Percentiles rank a stretch among this genome's conserved stretches.
phyloP scores from a whole-genome alignment of 2,888 invertebrate species.

The Brenthis hecate region DNA sequence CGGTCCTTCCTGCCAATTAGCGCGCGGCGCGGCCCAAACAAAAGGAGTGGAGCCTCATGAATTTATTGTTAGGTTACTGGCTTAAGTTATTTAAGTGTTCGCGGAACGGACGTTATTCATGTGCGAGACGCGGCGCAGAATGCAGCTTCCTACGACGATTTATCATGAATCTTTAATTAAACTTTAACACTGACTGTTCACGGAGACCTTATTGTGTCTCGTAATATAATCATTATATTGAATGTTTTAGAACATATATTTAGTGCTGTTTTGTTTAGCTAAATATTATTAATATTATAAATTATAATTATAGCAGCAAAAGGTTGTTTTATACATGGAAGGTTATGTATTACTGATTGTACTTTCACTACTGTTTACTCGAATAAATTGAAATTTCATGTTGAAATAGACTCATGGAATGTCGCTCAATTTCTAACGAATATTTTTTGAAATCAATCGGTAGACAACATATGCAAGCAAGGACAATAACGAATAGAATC shows the following conservation, averaged over 20 bases:
- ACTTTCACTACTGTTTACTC: slow-evolving; percentile 29
- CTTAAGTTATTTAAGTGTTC: slow-evolving; percentile 78
- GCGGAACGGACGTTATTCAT: slow-evolving; percentile 72
- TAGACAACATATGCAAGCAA: background rate
- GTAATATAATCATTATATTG: slow-evolving; percentile 45
- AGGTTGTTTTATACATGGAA: slow-evolving; percentile 10
- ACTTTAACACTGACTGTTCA: slow-evolving; percentile 75
- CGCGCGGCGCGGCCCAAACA: slow-evolving; percentile 62
- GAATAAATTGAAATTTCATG: slow-evolving; percentile 24
- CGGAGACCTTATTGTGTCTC: slow-evolving; percentile 64
- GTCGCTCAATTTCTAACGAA: slow-evolving; percentile 23
- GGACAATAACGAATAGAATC: slow-evolving; percentile 7
- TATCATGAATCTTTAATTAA: slow-evolving; percentile 83
- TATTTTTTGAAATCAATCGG: slow-evolving; percentile 17
- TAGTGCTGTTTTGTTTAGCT: slow-evolving; percentile 23
- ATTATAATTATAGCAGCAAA: slow-evolving; percentile 18
- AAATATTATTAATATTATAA: slow-evolving; percentile 26
- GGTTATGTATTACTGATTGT: slow-evolving; percentile 21
- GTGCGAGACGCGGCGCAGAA: slow-evolving; percentile 69
- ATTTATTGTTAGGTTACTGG: slow-evolving; percentile 78
- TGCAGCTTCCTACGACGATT: slow-evolving; percentile 80
- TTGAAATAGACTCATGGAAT: slow-evolving; percentile 25
- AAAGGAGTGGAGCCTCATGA: slow-evolving; percentile 70
- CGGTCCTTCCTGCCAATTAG: slow-evolving; percentile 77
- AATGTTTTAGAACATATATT: slow-evolving; percentile 35